Percentiles rank a stretch among this genome's conserved stretches.
Evolutionary conservation across 2,113 vertebrate species (phyloP).

Genomic region (Cacatua alba): DNA sequence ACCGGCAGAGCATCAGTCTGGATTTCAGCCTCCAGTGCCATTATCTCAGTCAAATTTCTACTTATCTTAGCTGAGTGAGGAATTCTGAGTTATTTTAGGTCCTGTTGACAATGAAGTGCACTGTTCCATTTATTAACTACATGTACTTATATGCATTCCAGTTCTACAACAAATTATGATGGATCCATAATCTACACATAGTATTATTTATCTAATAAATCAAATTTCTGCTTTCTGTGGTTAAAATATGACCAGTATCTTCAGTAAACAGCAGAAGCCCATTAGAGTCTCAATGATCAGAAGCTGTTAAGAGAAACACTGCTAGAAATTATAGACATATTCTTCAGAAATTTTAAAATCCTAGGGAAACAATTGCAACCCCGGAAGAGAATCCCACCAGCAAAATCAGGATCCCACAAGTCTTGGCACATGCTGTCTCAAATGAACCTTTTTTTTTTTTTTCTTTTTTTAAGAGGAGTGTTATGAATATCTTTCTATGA

Average conservation of each 20-base stretch:
- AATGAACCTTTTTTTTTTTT: neutral
- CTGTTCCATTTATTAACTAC: neutral
- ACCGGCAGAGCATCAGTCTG: neutral
- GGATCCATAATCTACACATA: neutral
- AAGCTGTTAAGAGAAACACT: neutral
- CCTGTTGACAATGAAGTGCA: neutral
- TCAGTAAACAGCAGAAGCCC: neutral
- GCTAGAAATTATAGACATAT: neutral
- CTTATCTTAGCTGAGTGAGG: constrained; percentile 19
- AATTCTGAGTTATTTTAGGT: neutral
- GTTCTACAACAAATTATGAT: neutral
- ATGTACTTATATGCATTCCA: neutral
- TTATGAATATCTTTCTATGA: neutral
- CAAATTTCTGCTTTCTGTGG: neutral
- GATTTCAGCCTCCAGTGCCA: neutral
- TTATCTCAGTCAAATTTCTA: constrained; percentile 22
- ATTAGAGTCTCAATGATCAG: neutral
- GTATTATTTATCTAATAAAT: neutral
- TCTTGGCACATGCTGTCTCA: neutral
- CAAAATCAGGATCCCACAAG: neutral
- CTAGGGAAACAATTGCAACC: neutral
- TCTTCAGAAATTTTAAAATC: neutral
- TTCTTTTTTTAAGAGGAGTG: neutral
- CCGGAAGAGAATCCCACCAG: neutral
- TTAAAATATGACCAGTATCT: neutral